These are phyloP conservation scores for Sminthurides aquaticus DNA, from an alignment of 2,888 invertebrate genomes.

Conservation along the genomic window DNA sequence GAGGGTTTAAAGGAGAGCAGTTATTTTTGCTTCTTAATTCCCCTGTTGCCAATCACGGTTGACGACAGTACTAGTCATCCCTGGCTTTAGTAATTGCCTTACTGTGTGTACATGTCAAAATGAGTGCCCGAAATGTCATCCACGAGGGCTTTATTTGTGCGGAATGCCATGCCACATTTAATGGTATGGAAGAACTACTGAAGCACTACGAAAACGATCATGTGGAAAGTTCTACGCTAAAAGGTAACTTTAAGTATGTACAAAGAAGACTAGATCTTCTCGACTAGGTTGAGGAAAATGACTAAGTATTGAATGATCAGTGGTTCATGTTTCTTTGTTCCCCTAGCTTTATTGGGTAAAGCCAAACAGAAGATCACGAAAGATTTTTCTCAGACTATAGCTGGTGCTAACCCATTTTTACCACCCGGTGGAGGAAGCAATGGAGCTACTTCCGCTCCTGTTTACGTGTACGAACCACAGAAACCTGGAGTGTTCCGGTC, in stretches of 20 bases:
- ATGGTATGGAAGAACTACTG: conserved; percentile 34
- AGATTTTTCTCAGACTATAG: conserved; percentile 24
- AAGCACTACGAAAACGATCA: conserved; percentile 34
- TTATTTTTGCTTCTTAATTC: too few species aligned
- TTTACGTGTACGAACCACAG: conserved; percentile 37
- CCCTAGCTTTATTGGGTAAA: conserved; percentile 37
- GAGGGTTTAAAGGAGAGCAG: too few species aligned
- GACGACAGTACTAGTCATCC: too few species aligned
- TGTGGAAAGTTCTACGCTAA: conserved; percentile 20
- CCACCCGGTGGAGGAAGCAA: conserved; percentile 1
- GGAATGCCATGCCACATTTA: conserved; percentile 37
- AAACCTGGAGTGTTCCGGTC: conserved; percentile 54
- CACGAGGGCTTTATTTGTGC: conserved; percentile 42
- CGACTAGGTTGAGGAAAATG: too few species aligned
- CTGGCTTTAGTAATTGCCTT: too few species aligned
- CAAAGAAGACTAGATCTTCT: too few species aligned
- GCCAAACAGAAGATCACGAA: conserved; percentile 35
- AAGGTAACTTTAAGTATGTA: conserved; percentile 15
- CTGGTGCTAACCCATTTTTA: conserved; percentile 19
- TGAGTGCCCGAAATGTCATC: conserved; percentile 21
- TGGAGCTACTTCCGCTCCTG: neutral
- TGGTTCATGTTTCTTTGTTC: too few species aligned
- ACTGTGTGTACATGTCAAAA: too few species aligned
- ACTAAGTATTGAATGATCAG: too few species aligned
- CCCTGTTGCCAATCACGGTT: too few species aligned